Percentiles rank a stretch among this genome's conserved stretches.
Conservation (phyloP, 2,113 vertebrate species). For the Oryzias javanicus region DNA sequence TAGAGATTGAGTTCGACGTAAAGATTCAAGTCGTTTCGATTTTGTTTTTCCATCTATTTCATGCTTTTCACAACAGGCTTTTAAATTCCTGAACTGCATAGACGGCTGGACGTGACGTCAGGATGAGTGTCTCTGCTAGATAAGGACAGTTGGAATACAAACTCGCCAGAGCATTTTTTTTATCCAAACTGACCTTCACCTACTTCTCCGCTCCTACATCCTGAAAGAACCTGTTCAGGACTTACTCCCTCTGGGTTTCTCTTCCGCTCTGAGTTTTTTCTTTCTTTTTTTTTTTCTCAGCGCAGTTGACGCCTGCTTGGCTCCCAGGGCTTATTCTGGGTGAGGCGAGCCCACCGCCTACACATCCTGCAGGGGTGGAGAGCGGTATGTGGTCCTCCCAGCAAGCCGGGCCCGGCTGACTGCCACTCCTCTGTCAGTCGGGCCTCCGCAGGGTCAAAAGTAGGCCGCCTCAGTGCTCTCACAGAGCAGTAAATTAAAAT, state of each 20-base stretch:
- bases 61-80: neutral
- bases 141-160: too few species aligned
- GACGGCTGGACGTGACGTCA: too few species aligned
- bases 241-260: neutral
- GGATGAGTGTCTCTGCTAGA: too few species aligned
- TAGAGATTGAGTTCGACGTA: neutral
- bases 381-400: slow-evolving; percentile 81
- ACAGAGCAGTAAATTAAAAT: too few species aligned
- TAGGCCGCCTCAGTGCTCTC: slow-evolving; percentile 12
- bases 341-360: slow-evolving; percentile 84
- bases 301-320: slow-evolving; percentile 34
- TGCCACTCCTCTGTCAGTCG: slow-evolving; percentile 59
- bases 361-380: slow-evolving; percentile 81
- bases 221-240: neutral
- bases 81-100: too few species aligned
- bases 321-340: slow-evolving; percentile 67
- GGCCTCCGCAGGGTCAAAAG: slow-evolving; percentile 41
- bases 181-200: too few species aligned
- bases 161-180: too few species aligned
- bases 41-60: neutral
- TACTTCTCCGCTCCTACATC: too few species aligned
- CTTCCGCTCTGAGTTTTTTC: slow-evolving; percentile 14
- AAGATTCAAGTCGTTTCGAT: neutral
- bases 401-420: slow-evolving; percentile 63
- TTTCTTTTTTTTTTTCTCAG: slow-evolving; percentile 20